Evolutionary conservation across 1,140 invertebrate genomes (phyloP).

Genomic region (Geopemphigus sp.): DNA sequence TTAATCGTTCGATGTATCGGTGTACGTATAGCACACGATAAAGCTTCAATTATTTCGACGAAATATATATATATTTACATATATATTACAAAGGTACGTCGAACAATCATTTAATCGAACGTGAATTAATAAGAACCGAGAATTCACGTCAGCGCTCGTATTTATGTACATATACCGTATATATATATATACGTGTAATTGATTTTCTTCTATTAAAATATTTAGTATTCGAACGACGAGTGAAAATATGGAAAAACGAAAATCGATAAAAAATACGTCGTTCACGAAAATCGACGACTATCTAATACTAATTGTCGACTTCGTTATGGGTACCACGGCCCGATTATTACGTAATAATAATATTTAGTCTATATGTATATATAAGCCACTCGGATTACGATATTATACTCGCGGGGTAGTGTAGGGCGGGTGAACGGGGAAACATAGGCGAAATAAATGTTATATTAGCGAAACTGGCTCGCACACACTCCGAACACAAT

Average conservation of each 20-base stretch:
- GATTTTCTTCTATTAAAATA: neutral
- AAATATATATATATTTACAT: neutral
- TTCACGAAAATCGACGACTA: neutral
- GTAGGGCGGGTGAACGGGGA: no score
- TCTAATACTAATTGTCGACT: no score
- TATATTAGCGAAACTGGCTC: no score
- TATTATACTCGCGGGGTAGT: no score
- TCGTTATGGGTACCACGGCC: no score
- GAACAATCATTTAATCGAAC: conserved; percentile 7
- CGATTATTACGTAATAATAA: neutral
- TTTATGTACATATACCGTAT: no score
- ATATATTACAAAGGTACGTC: neutral
- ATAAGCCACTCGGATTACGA: neutral
- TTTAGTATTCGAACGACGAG: neutral
- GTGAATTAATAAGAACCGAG: conserved; percentile 5
- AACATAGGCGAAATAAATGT: no score
- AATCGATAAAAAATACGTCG: conserved; percentile 2
- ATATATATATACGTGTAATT: no score
- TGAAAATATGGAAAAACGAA: neutral
- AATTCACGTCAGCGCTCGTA: neutral
- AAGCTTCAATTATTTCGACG: neutral
- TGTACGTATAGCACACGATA: neutral
- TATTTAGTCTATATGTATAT: no score
- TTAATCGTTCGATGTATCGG: neutral
- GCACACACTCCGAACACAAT: no score